Evolutionary conservation across 2,113 vertebrate species (phyloP), one percentile per base, ranked within the genome.

Genomic region (Pantherophis guttatus): DNA sequence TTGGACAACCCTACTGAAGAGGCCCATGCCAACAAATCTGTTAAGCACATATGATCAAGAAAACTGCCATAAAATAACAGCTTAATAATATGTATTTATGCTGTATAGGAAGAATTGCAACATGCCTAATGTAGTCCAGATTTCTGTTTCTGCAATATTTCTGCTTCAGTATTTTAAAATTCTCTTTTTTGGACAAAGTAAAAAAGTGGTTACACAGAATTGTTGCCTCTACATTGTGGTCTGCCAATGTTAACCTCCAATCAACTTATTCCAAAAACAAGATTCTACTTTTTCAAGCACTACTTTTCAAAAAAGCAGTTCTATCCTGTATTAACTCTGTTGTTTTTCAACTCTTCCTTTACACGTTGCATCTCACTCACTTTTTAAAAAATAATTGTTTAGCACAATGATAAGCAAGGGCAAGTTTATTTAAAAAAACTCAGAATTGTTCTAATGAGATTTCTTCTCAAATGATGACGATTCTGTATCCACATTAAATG

Each of bases 181-280:
- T 95, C 95, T 96, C 91, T 13, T 89, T 53, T 50, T 89, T 93
- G 90, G 52, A 92, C 86, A 94, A 95, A 33, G n/a, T 58, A 58
- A 26, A 96, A 96, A 95, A 91, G 94, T 94, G 94, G 94, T 94
- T 88, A 75, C 95, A 93, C 90, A 87, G 90, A 95, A 90, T 75
- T 29, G 86, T 92, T 96, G 94, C 93, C 90, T 93, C 88, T 88
- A 94, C 90, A 93, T 96, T 65, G 95, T 93, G 93, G 90, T 0
- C 81, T 95, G 96, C 95, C 93, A 90, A 75, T 0, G 0, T 91
- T 93, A 95, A 55, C 53, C 81, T 88, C 54, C 85, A 23, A 88
- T 94, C 94, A 88, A 88, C 89, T 91, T 94, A 87, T 13, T 19
- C 57, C 10, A 5, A 1, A 89, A 58, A 91, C 29, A 87, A 57